These are phyloP conservation scores for Bubalus kerabau DNA, from an alignment of 2,113 vertebrate genomes.

Conservation along the genomic window DNA sequence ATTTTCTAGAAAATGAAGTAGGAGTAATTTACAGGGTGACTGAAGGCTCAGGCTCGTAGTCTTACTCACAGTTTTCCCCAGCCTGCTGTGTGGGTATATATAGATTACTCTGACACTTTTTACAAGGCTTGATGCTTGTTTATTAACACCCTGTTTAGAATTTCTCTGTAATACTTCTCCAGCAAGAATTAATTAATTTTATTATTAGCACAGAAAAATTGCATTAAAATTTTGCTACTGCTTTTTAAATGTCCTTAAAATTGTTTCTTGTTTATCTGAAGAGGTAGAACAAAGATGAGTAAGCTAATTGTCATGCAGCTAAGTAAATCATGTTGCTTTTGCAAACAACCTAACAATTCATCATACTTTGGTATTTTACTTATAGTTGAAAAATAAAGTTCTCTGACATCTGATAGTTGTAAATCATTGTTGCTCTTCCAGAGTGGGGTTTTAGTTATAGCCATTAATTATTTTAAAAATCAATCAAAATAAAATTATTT, in stretches of 20 bases:
- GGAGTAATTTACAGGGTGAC: background rate
- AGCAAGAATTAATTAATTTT: conserved; percentile 41
- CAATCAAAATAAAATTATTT: background rate
- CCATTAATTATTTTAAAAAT: background rate
- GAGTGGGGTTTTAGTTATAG: background rate
- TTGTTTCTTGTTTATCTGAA: background rate
- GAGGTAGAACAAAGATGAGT: background rate
- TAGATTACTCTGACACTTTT: conserved; percentile 24
- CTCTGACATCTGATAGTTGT: background rate
- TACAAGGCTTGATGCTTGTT: conserved; percentile 34
- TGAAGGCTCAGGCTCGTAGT: background rate
- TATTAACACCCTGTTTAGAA: conserved; percentile 19
- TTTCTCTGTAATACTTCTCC: background rate
- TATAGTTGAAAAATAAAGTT: conserved; percentile 15
- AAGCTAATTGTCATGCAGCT: conserved; percentile 31
- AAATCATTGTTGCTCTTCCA: background rate
- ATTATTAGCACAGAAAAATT: conserved; percentile 11
- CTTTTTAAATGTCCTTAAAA: conserved; percentile 26
- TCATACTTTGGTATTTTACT: background rate
- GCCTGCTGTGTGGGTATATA: background rate
- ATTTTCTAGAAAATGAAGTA: background rate
- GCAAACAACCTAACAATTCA: background rate
- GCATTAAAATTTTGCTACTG: background rate
- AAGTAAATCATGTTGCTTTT: background rate
- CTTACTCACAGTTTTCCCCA: conserved; percentile 12